Evolutionary conservation across 1,140 invertebrate genomes (phyloP).

Genomic region (Nasonia longicornis): DNA sequence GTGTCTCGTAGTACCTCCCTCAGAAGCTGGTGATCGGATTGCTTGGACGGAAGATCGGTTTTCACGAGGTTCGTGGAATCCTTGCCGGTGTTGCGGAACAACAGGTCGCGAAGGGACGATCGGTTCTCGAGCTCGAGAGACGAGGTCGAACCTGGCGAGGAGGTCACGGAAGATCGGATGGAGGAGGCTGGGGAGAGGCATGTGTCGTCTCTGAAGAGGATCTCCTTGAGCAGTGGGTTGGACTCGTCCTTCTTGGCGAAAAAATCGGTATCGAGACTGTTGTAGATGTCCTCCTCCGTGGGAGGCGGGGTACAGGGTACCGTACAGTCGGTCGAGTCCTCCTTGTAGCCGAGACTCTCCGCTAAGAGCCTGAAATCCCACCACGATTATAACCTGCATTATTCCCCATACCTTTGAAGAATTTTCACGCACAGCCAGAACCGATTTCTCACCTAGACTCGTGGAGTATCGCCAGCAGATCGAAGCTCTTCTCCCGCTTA

Average conservation of each 20-base stretch:
- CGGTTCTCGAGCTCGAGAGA: slow-evolving; percentile 49
- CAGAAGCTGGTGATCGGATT: slow-evolving; percentile 80
- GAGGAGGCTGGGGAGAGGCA: slow-evolving; percentile 7
- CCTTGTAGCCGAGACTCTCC: slow-evolving; percentile 65
- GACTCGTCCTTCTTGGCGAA: slow-evolving; percentile 62
- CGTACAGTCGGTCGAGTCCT: slow-evolving; percentile 67
- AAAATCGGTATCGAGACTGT: slow-evolving; percentile 65
- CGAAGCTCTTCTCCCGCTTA: slow-evolving; percentile 69
- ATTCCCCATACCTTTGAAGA: too few relatives aligned
- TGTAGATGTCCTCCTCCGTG: slow-evolving; percentile 67
- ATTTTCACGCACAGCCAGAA: too few relatives aligned
- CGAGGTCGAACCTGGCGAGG: slow-evolving; percentile 46
- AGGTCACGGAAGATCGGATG: slow-evolving; percentile 32
- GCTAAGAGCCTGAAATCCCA: slow-evolving; percentile 61
- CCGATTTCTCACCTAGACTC: slow-evolving; percentile 62
- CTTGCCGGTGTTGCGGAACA: slow-evolving; percentile 51
- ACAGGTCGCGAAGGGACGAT: slow-evolving; percentile 60
- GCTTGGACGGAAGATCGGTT: slow-evolving; percentile 5
- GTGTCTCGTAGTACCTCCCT: slow-evolving; percentile 85
- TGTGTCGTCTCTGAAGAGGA: slow-evolving; percentile 53
- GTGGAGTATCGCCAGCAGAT: slow-evolving; percentile 67
- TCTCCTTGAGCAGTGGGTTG: slow-evolving; percentile 57
- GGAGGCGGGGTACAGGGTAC: slow-evolving; percentile 66
- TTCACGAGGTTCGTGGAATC: slow-evolving; percentile 33
- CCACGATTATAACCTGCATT: too few relatives aligned